Evolutionary conservation across 2,113 vertebrate species (phyloP), one percentile per base, ranked within the genome.

Genomic region (Cairina moschata): DNA sequence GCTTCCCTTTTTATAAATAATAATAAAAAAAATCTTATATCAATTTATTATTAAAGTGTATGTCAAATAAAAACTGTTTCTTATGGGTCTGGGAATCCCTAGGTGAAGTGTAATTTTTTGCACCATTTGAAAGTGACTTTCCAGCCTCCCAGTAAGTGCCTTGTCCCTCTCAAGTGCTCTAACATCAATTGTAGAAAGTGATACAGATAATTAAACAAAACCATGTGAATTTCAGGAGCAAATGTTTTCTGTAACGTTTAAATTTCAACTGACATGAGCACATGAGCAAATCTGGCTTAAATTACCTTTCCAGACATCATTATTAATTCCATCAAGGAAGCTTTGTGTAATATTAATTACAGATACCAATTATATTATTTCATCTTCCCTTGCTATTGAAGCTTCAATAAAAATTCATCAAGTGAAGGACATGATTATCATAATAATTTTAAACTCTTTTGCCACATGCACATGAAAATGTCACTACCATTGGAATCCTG

Each of bases 321-420:
- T 98, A 97, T 97, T 98, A 97, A 97, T 98, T 98, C 97, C 92
- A 96, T 96, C 95, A 97, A 95, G 96, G 91, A 98, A 97, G 77
- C 95, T 97, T 96, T 96, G 93, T 96, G 93, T 97, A 96, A 96
- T 97, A 97, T 95, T 97, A 98, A 98, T 98, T 98, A 93, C 91
- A 91, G 94, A 95, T 96, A 97, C 93, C 93, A 97, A 86, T 98
- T 97, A 95, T 94, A 89, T 96, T 96, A 97, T 98, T 97, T 97
- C 96, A 96, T 98, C 94, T 97, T 97, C 94, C 82, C 92, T 90
- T 98, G 95, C 91, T 96, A 95, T 95, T 98, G 97, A 96, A 97
- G 96, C 95, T 94, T 98, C 97, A 98, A 93, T 97, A 92, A 97
- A 97, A 98, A 97, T 92, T 96, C 92, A 97, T 97, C 96, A 97